These are phyloP conservation scores for Acanthisitta chloris DNA, from an alignment of 2,113 vertebrate species.

Conservation along the genomic window DNA sequence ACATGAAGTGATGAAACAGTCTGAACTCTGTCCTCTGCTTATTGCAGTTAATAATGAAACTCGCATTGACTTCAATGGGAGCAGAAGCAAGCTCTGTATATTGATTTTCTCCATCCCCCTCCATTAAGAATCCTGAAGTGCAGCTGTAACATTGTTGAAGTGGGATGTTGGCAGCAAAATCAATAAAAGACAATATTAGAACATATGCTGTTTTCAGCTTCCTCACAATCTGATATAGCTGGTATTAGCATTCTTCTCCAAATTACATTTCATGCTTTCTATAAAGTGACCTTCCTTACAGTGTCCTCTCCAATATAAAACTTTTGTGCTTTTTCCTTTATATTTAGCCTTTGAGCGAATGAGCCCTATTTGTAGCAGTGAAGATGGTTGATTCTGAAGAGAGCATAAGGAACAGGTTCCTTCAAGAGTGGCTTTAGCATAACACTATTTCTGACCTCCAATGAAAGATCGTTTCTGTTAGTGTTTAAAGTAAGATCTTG, in stretches of 20 bases:
- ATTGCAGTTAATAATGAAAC: conserved; percentile 58
- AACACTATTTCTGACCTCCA: not conserved
- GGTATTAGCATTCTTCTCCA: conserved; percentile 40
- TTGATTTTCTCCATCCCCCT: conserved; percentile 67
- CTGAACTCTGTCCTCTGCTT: conserved; percentile 37
- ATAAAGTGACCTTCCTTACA: conserved; percentile 36
- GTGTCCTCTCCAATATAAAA: conserved; percentile 2
- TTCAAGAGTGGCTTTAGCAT: not conserved
- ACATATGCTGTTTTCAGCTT: conserved; percentile 47
- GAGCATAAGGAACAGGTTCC: not conserved
- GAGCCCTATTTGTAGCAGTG: not conserved
- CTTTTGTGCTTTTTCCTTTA: not conserved
- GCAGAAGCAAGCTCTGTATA: conserved; percentile 55
- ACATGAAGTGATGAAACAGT: conserved; percentile 13
- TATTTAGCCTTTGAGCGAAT: conserved; percentile 9
- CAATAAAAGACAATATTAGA: conserved; percentile 68
- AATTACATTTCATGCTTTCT: conserved; percentile 41
- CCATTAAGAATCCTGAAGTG: conserved; percentile 64
- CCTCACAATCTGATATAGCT: conserved; percentile 49
- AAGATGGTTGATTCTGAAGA: not conserved
- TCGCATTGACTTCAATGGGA: conserved; percentile 10
- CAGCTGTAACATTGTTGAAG: conserved; percentile 55
- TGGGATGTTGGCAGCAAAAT: conserved; percentile 67
- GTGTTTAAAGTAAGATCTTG: not conserved
- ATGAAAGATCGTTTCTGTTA: not conserved